Percentiles rank a stretch among this genome's conserved stretches.
These are phyloP conservation scores for Leptopilina drosophilae DNA, from an alignment of 2,888 invertebrate genomes.

Conservation along the genomic window DNA sequence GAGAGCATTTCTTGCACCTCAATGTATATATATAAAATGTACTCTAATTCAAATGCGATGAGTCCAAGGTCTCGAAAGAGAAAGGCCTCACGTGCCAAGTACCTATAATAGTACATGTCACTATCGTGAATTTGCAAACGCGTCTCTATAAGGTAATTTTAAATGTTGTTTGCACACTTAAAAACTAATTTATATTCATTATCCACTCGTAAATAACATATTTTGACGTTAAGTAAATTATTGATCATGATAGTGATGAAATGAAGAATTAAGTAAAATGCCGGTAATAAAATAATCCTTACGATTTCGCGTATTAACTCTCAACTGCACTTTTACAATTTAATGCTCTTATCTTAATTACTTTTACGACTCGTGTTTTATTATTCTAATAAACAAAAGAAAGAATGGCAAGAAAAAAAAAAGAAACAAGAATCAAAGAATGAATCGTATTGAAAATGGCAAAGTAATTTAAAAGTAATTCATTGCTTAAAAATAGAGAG, in stretches of 20 bases:
- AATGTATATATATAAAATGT: conserved; percentile 24
- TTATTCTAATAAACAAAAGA: conserved; percentile 14
- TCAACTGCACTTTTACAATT: neutral
- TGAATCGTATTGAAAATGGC: conserved; percentile 12
- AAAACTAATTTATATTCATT: conserved; percentile 31
- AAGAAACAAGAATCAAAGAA: too few relatives aligned
- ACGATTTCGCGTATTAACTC: neutral
- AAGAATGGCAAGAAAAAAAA: too few relatives aligned
- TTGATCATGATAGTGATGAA: conserved; percentile 18
- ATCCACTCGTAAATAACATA: conserved; percentile 14
- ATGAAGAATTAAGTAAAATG: conserved; percentile 33
- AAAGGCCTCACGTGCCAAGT: conserved; percentile 44
- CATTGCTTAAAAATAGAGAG: neutral
- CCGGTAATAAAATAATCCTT: neutral
- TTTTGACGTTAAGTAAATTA: conserved; percentile 14
- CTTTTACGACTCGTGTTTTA: neutral
- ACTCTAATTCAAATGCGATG: conserved; percentile 51
- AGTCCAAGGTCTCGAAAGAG: conserved; percentile 52
- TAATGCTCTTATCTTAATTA: conserved; percentile 29
- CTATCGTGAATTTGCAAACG: conserved; percentile 28
- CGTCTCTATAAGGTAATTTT: conserved; percentile 16
- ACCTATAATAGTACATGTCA: conserved; percentile 28
- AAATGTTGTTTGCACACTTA: conserved; percentile 16
- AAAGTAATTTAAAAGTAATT: conserved; percentile 3
- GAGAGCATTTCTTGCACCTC: conserved; percentile 40